Evolutionary conservation across 2,888 invertebrate genomes (phyloP).

Genomic region (Pecten maximus): DNA sequence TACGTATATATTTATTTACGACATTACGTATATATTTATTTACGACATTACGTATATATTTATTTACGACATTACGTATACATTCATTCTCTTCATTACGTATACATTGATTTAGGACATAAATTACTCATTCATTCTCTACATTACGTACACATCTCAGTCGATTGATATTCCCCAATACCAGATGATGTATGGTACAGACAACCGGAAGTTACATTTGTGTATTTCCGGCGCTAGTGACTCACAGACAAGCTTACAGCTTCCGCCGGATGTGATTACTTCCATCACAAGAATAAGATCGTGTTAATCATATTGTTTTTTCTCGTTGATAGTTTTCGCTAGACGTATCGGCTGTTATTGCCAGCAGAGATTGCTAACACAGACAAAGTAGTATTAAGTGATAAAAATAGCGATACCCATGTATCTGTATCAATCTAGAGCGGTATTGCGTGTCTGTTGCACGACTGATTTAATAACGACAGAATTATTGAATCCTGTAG

Average conservation of each 20-base stretch:
- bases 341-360: neutral
- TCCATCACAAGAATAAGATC: neutral
- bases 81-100: no score
- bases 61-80: no score
- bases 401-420: no score
- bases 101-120: no score
- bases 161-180: neutral
- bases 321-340: neutral
- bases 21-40: no score
- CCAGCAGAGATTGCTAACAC: neutral
- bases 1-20: no score
- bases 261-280: neutral
- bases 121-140: no score
- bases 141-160: no score
- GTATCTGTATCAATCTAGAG: neutral
- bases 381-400: neutral
- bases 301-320: neutral
- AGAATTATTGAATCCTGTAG: no score
- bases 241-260: neutral
- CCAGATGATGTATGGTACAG: neutral
- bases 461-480: no score
- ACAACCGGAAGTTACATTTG: neutral
- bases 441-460: neutral
- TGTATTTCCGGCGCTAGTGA: neutral
- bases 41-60: no score